Evolutionary conservation across 2,888 invertebrate genomes (phyloP).

Genomic region (Nephrotoma guestfalica): DNA sequence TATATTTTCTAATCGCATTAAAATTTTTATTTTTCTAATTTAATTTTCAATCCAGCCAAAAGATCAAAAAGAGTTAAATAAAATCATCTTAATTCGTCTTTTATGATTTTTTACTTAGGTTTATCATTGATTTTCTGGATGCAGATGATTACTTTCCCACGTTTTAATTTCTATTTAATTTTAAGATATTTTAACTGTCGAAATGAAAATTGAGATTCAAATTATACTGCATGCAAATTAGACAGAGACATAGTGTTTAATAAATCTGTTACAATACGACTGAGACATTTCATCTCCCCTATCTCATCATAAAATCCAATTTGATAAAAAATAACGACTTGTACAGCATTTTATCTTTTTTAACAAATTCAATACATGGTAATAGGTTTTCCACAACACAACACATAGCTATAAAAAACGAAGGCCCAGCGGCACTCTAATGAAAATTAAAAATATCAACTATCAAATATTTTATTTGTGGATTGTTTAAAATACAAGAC

Average conservation of each 20-base stretch:
- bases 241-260: background rate
- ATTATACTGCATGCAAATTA: background rate
- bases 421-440: background rate
- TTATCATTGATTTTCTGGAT: background rate
- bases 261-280: background rate
- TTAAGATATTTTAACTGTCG: background rate
- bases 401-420: background rate
- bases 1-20: background rate
- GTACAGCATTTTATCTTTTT: background rate
- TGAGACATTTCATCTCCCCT: background rate
- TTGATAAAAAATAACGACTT: background rate
- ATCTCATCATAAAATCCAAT: background rate
- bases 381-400: background rate
- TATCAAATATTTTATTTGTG: background rate
- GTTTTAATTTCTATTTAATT: background rate
- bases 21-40: background rate
- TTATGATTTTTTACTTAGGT: background rate
- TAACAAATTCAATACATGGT: background rate
- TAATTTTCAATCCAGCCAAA: background rate
- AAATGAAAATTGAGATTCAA: background rate
- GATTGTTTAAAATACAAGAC: background rate
- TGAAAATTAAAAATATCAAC: background rate
- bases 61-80: background rate
- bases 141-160: background rate
- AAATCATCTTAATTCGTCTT: background rate